Conservation (phyloP, 2,113 vertebrate genomes). For the Paraplagusia blochii region DNA sequence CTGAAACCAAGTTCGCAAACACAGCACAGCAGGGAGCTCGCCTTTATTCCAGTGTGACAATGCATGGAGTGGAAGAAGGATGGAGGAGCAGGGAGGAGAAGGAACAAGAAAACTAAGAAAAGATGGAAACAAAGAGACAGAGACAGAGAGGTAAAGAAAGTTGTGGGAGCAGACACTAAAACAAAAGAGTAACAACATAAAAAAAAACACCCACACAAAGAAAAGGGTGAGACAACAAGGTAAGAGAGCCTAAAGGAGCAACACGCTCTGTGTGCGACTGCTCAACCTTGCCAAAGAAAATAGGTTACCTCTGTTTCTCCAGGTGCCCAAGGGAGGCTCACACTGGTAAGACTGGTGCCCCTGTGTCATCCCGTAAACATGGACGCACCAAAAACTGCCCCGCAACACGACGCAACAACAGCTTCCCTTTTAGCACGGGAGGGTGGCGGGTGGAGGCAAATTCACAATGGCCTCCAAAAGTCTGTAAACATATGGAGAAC, state of each 20-base stretch:
- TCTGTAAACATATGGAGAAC: background rate
- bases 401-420: constrained; percentile 22
- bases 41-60: constrained; percentile 35
- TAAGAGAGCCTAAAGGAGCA: constrained; percentile 43
- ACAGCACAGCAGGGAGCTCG: constrained; percentile 45
- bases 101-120: background rate
- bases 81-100: background rate
- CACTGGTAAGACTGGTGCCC: constrained; percentile 46
- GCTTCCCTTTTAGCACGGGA: constrained; percentile 2
- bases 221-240: constrained; percentile 19
- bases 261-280: constrained; percentile 43
- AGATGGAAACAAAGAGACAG: background rate
- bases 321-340: constrained; percentile 42
- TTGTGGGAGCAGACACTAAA: background rate
- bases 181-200: background rate
- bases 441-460: background rate
- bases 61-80: constrained; percentile 10
- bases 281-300: constrained; percentile 71
- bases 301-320: constrained; percentile 65
- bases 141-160: background rate
- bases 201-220: background rate
- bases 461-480: background rate
- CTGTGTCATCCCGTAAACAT: constrained; percentile 56
- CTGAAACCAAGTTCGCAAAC: constrained; percentile 49
- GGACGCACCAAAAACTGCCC: constrained; percentile 39